Evolutionary conservation across 2,113 vertebrate species (phyloP).

Genomic region (Danionella cerebrum): DNA sequence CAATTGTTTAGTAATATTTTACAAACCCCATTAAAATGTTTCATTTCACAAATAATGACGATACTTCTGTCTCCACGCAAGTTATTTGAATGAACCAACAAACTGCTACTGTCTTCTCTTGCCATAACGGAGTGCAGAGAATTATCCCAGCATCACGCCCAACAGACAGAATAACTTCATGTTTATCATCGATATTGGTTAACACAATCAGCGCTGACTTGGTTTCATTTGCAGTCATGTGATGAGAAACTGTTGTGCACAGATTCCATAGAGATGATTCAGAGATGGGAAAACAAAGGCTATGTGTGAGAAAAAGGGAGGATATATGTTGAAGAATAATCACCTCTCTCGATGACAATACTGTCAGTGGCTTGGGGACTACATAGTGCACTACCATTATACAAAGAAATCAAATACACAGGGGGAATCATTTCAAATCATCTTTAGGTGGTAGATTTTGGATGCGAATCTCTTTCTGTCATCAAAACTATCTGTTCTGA

Average conservation of each 20-base stretch:
- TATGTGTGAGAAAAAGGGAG: not conserved
- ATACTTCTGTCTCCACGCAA: not conserved
- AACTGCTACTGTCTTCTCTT: not conserved
- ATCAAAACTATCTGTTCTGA: no score
- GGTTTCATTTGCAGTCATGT: not conserved
- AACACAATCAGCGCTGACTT: not conserved
- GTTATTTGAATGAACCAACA: not conserved
- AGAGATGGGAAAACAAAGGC: not conserved
- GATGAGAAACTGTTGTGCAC: not conserved
- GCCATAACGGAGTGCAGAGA: not conserved
- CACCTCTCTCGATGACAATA: no score
- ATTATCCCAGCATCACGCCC: not conserved
- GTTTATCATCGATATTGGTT: not conserved
- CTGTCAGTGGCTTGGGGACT: no score
- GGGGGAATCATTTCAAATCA: no score
- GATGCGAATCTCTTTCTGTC: no score
- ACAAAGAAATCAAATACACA: no score
- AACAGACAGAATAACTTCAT: not conserved
- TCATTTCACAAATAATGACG: not conserved
- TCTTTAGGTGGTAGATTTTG: no score
- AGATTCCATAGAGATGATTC: not conserved
- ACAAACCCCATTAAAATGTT: no score
- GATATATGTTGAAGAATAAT: no score
- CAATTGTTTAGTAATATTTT: no score
- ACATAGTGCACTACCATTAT: no score